phyloP scores from a whole-genome alignment of 2,888 invertebrate species.

The Pecten maximus region DNA sequence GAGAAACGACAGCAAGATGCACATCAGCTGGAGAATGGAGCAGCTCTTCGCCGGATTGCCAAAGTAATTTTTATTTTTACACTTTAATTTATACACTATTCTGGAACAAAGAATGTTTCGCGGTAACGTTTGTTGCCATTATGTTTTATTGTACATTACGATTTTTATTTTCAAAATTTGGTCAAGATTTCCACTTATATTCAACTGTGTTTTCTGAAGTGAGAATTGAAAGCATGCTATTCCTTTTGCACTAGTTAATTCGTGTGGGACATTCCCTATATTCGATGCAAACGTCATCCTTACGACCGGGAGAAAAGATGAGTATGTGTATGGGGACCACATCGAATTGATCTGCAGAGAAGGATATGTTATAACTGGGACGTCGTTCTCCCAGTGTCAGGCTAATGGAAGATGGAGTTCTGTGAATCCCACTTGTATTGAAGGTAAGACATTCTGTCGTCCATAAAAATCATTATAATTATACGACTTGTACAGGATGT shows the following conservation, averaged over 20 bases:
- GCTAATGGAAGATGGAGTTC: slow-evolving; percentile 72
- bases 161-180: no score
- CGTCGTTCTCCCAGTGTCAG: slow-evolving; percentile 67
- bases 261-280: slow-evolving; percentile 58
- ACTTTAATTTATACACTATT: no score
- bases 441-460: not conserved
- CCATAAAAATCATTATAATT: not conserved
- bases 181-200: no score
- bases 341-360: slow-evolving; percentile 63
- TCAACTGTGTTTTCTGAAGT: no score
- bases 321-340: slow-evolving; percentile 55
- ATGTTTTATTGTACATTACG: no score
- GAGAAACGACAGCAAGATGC: slow-evolving; percentile 65
- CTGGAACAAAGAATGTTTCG: no score
- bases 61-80: slow-evolving; percentile 56
- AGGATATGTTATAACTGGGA: slow-evolving; percentile 71
- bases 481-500: no score
- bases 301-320: slow-evolving; percentile 48
- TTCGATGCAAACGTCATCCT: slow-evolving; percentile 60
- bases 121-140: no score
- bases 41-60: slow-evolving; percentile 67
- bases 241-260: slow-evolving; percentile 54
- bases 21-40: slow-evolving; percentile 75
- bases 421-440: slow-evolving; percentile 55
- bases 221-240: no score